phyloP scores from a whole-genome alignment of 2,113 vertebrate species.

The Dendrocopos noguchii region DNA sequence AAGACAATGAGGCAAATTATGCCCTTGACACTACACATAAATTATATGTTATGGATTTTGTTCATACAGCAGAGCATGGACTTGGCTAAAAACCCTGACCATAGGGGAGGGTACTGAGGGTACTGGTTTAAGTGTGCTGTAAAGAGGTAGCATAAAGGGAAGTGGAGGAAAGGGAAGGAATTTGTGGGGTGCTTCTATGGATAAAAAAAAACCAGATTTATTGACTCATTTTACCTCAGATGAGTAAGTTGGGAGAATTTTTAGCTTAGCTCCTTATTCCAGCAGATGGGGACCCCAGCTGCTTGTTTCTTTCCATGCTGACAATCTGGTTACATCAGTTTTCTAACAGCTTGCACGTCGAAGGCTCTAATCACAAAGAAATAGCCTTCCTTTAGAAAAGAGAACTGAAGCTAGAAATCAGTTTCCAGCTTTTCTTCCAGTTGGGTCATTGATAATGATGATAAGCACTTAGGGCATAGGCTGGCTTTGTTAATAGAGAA shows the following conservation, averaged over 20 bases:
- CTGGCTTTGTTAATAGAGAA: neutral
- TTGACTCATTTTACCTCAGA: constrained; percentile 56
- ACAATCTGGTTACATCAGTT: constrained; percentile 69
- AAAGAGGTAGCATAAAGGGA: neutral
- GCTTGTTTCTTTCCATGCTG: constrained; percentile 56
- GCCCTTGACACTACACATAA: neutral
- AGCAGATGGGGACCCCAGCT: constrained; percentile 71
- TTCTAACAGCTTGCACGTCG: constrained; percentile 12
- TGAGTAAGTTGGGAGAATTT: constrained; percentile 35
- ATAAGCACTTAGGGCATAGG: neutral
- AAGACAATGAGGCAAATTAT: neutral
- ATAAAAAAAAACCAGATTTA: constrained; percentile 37
- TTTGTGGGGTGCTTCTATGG: neutral
- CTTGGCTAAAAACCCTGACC: neutral
- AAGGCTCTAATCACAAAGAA: constrained; percentile 58
- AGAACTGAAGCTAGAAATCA: constrained; percentile 1
- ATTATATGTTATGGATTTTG: neutral
- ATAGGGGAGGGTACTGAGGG: neutral
- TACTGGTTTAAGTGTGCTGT: neutral
- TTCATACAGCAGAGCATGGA: neutral
- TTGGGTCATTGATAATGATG: neutral
- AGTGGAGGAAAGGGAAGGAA: neutral
- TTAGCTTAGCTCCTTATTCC: constrained; percentile 52
- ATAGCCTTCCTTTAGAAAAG: constrained; percentile 24
- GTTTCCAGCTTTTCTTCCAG: neutral